Evolutionary conservation across 2,113 vertebrate genomes (phyloP).

Genomic region (Urocolius indicus): DNA sequence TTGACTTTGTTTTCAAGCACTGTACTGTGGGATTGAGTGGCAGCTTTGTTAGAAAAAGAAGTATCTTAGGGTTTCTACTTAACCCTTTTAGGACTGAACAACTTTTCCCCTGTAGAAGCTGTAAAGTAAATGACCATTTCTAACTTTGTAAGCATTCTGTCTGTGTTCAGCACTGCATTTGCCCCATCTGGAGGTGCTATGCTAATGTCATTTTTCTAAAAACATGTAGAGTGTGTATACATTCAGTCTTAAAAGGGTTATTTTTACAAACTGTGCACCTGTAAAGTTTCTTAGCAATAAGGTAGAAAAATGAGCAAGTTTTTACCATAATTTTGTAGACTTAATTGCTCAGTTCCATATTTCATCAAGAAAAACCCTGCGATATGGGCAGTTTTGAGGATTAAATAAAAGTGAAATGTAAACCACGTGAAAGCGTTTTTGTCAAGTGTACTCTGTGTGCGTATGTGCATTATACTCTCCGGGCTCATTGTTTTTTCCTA

Average conservation of each 20-base stretch:
- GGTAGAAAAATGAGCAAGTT: slow-evolving; percentile 89
- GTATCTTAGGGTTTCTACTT: slow-evolving; percentile 76
- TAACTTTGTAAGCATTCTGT: slow-evolving; percentile 56
- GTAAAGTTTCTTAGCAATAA: slow-evolving; percentile 99
- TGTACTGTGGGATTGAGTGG: slow-evolving; percentile 89
- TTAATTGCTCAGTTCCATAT: slow-evolving; percentile 93
- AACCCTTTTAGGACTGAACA: slow-evolving; percentile 80
- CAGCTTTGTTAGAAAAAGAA: slow-evolving; percentile 84
- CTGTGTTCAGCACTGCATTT: slow-evolving; percentile 70
- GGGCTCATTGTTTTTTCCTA: slow-evolving; percentile 4
- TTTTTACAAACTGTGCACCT: slow-evolving; percentile 93
- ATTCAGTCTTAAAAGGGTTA: slow-evolving; percentile 91
- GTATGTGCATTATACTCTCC: slow-evolving; percentile 14
- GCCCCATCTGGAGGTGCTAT: slow-evolving; percentile 73
- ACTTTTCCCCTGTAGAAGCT: slow-evolving; percentile 62
- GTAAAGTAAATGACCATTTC: slow-evolving; percentile 52
- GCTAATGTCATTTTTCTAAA: slow-evolving; percentile 66
- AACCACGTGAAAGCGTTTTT: slow-evolving; percentile 76
- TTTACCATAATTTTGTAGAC: slow-evolving; percentile 94
- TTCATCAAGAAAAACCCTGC: slow-evolving; percentile 87
- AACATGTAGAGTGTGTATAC: slow-evolving; percentile 72
- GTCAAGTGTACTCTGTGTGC: slow-evolving; percentile 72
- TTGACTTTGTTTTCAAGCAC: slow-evolving; percentile 88
- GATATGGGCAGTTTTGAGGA: slow-evolving; percentile 91
- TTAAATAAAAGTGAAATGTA: slow-evolving; percentile 91